These are phyloP conservation scores for Zaprionus capensis DNA, from an alignment of 1,140 invertebrate species.

Conservation along the genomic window DNA sequence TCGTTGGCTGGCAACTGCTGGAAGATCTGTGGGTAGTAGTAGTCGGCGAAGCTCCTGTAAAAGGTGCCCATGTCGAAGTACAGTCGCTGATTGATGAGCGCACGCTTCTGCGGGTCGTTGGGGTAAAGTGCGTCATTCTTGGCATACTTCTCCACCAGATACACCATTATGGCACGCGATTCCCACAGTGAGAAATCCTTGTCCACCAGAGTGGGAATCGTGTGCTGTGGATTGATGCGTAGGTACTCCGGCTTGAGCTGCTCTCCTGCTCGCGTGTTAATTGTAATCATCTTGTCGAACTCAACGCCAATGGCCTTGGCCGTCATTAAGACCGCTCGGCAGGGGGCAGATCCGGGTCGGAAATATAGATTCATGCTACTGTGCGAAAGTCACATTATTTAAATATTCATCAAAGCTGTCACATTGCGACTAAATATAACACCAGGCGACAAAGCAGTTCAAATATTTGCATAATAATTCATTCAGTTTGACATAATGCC, in stretches of 20 bases:
- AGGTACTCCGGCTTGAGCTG: conserved; percentile 89
- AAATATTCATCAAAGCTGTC: conserved; percentile 28
- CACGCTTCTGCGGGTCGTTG: conserved; percentile 87
- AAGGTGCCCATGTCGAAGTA: conserved; percentile 90
- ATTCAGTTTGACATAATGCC: background rate
- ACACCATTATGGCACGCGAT: conserved; percentile 90
- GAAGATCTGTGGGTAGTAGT: conserved; percentile 89
- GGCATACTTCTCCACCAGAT: conserved; percentile 88
- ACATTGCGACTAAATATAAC: conserved; percentile 17
- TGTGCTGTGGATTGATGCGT: conserved; percentile 87
- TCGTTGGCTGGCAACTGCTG: conserved; percentile 86
- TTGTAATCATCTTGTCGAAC: conserved; percentile 80
- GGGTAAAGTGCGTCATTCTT: conserved; percentile 88
- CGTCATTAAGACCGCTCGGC: conserved; percentile 85
- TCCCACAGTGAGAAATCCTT: conserved; percentile 88
- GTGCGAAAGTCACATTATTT: conserved; percentile 18
- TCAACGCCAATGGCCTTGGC: conserved; percentile 85
- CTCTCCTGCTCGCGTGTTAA: conserved; percentile 87
- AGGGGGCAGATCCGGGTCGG: conserved; percentile 88
- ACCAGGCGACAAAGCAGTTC: background rate
- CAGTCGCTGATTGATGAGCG: conserved; percentile 89
- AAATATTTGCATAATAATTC: conserved; percentile 9
- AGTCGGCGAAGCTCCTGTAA: conserved; percentile 86
- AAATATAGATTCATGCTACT: conserved; percentile 86
- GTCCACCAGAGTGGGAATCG: conserved; percentile 88